phyloP scores from a whole-genome alignment of 2,888 invertebrate species.

The Synergus umbraculus region DNA sequence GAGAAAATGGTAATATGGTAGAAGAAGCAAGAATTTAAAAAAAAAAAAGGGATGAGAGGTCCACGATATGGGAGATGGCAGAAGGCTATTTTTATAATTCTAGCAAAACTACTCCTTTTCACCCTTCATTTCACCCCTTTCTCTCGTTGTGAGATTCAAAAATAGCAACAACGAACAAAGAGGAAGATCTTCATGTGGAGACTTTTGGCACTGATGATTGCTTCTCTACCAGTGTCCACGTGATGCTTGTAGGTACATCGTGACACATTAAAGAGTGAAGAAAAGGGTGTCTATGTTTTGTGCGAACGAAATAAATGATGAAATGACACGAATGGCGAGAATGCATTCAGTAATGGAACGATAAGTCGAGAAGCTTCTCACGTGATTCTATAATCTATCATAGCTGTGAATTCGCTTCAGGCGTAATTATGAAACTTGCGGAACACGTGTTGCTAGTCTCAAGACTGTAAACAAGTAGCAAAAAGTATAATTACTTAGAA shows the following conservation, averaged over 20 bases:
- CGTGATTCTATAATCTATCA: background rate
- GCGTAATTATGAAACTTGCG: background rate
- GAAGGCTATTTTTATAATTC: conserved; percentile 61
- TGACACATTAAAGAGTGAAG: background rate
- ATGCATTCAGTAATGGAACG: conserved; percentile 3
- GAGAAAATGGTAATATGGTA: conserved; percentile 1
- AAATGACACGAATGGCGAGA: background rate
- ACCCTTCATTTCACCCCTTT: conserved; percentile 53
- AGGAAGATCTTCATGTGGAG: conserved; percentile 37
- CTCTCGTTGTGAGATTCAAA: conserved; percentile 55
- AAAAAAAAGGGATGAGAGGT: background rate
- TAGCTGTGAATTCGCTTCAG: background rate
- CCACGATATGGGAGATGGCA: conserved; percentile 35
- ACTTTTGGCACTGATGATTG: conserved; percentile 46
- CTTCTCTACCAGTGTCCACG: background rate
- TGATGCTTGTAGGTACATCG: background rate
- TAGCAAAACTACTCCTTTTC: conserved; percentile 50
- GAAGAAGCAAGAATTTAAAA: background rate
- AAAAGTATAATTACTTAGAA: too few species aligned
- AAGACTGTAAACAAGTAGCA: too few species aligned
- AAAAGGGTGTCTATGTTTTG: background rate
- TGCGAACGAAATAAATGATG: background rate
- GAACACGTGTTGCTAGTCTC: too few species aligned
- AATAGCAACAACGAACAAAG: conserved; percentile 58
- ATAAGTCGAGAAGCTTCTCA: background rate